Base-by-base conservation (phyloP, 2,113 vertebrate species). In the Empidonax traillii region DNA sequence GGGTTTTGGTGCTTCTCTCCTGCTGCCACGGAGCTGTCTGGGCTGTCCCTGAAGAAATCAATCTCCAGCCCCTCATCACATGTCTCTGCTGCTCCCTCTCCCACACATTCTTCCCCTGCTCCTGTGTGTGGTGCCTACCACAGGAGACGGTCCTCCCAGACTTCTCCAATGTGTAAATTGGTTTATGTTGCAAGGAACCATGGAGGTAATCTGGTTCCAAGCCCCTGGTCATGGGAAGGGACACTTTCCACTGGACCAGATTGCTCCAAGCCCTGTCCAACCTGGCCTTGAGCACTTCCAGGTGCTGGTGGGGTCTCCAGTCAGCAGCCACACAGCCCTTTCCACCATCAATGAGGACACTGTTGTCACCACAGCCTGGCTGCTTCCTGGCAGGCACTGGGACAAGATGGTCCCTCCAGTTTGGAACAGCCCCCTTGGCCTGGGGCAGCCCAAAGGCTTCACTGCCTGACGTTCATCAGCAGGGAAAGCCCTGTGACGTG, bases 321-420 rank as follows among this genome's bases (percentile, higher is more conserved):
- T 52, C n/a, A n/a, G 49, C 17, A 41, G 31, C 23, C 22, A 6
- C 33, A 8, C 8, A 24, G 56, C 52, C 12, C 63, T n/a, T 8
- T 13, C 27, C 41, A 41, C 33, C 69, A 25, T 53, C 10, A 46
- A 16, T 0, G 22, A 49, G 52, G 10, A 28, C 23, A 5, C 39
- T 15, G 67, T 62, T 11, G 2, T 2, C 7, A 1, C 3, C 24
- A 6, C 43, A 18, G 73, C 23, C 20, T 1, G 17, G 31, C 62
- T 71, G 33, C 35, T 35, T n/a, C n/a, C 23, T n/a, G 14, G 41
- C 30, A 8, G 28, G 33, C 43, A 16, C 35, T 21, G 3, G 37
- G 30, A 8, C 0, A 3, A 19, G 52, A 47, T 14, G 47, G 7
- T 25, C 14, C 8, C 73, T 31, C 24, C 51, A 35, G 12, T 4